phyloP scores from a whole-genome alignment of 2,888 invertebrate species.

The Drosophila aldrichi region DNA sequence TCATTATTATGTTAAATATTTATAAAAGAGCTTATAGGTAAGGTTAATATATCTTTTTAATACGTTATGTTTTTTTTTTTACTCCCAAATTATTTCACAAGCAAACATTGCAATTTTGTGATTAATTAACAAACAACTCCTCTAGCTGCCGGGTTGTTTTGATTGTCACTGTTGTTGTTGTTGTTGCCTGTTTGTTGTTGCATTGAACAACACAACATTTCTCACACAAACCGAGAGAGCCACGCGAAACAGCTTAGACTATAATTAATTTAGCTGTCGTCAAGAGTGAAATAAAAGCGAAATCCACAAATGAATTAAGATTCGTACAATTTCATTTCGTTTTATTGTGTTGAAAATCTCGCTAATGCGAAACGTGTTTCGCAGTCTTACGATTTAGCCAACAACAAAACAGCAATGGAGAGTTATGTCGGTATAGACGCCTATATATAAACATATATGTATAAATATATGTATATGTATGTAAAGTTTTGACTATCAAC shows the following conservation, averaged over 20 bases:
- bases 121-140: slow-evolving; percentile 53
- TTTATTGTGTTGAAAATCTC: slow-evolving; percentile 21
- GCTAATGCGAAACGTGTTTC: slow-evolving; percentile 55
- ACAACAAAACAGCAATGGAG: slow-evolving; percentile 7
- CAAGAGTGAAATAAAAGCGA: slow-evolving; percentile 47
- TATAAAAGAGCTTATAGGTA: background rate
- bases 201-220: slow-evolving; percentile 32
- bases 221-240: slow-evolving; percentile 8
- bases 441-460: slow-evolving; percentile 1
- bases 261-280: slow-evolving; percentile 58
- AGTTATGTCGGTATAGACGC: slow-evolving; percentile 20
- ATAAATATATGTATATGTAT: background rate
- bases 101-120: slow-evolving; percentile 18
- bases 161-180: slow-evolving; percentile 2
- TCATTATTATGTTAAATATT: background rate
- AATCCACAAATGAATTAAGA: slow-evolving; percentile 41
- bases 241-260: slow-evolving; percentile 21
- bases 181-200: slow-evolving; percentile 19
- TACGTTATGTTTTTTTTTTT: background rate
- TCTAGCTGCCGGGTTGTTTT: slow-evolving; percentile 42
- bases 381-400: slow-evolving; percentile 33
- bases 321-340: slow-evolving; percentile 35
- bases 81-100: slow-evolving; percentile 6
- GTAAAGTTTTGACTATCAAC: slow-evolving; percentile 6
- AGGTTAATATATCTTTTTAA: background rate